phyloP scores from a whole-genome alignment of 2,888 invertebrate genomes.

The Pterostichus madidus region DNA sequence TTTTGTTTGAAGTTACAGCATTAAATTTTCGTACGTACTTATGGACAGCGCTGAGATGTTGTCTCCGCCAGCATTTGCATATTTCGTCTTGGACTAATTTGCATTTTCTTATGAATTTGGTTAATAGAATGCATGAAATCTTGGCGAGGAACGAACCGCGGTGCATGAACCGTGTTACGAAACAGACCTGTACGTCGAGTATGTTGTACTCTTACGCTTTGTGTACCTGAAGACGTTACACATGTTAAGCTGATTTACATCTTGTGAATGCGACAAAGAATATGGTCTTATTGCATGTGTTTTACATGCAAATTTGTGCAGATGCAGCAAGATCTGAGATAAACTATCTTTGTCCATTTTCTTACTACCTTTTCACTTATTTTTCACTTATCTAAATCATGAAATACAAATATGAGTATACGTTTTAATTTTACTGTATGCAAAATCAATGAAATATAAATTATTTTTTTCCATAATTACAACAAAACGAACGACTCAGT shows the following conservation, averaged over 20 bases:
- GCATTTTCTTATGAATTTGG: conserved; percentile 65
- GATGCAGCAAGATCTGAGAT: background rate
- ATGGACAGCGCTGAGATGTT: conserved; percentile 55
- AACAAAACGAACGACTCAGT: too few species aligned
- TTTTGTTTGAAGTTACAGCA: conserved; percentile 61
- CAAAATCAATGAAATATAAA: too few species aligned
- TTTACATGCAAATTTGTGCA: conserved; percentile 28
- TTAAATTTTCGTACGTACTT: conserved; percentile 60
- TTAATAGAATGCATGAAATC: conserved; percentile 64
- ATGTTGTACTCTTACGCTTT: background rate
- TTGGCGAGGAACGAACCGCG: background rate
- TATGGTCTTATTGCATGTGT: background rate
- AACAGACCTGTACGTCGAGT: conserved; percentile 6
- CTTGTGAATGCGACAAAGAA: conserved; percentile 21
- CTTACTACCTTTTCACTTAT: too few species aligned
- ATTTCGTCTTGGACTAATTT: conserved; percentile 59
- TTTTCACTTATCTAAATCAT: too few species aligned
- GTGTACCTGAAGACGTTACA: background rate
- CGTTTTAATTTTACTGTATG: too few species aligned
- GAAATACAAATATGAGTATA: too few species aligned
- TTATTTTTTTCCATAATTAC: too few species aligned
- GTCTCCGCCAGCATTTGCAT: conserved; percentile 45
- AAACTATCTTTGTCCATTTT: background rate
- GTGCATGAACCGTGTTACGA: conserved; percentile 7
- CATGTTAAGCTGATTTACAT: conserved; percentile 27